These are phyloP conservation scores for Galerucella pusilla DNA, from an alignment of 2,888 invertebrate species.

Conservation along the genomic window DNA sequence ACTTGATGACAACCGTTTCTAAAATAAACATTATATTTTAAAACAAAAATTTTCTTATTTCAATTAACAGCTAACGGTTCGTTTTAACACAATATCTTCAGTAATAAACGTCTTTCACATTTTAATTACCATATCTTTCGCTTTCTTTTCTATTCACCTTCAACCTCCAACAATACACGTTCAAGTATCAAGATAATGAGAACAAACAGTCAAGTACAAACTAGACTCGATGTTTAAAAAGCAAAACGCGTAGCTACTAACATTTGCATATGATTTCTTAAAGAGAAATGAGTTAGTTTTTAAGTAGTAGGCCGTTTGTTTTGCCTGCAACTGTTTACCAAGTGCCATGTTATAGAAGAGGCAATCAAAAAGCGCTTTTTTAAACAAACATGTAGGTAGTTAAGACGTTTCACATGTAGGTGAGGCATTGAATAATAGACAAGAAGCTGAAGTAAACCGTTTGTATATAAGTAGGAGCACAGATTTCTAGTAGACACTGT, in stretches of 20 bases:
- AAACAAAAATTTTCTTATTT: not conserved
- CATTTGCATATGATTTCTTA: conserved; percentile 3
- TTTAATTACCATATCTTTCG: not conserved
- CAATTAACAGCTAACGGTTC: not conserved
- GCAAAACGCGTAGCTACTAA: not conserved
- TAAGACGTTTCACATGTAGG: not conserved
- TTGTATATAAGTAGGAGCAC: not conserved
- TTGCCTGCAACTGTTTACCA: conserved; percentile 3
- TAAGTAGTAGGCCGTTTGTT: not conserved
- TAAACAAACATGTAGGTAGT: not conserved
- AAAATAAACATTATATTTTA: not conserved
- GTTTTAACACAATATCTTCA: not conserved
- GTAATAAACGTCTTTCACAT: not conserved
- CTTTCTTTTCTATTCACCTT: not conserved
- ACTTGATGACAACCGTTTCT: too few relatives aligned
- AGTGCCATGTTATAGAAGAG: not conserved
- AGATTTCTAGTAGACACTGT: not conserved
- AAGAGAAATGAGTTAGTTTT: not conserved
- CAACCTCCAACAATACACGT: not conserved
- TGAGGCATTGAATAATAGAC: not conserved
- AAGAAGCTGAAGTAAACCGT: not conserved
- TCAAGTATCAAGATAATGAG: conserved; percentile 3
- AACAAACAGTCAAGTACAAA: conserved; percentile 1
- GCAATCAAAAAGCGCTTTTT: not conserved
- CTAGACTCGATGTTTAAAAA: not conserved